Conservation (phyloP, 2,888 invertebrate genomes). For the Latrodectus elegans region DNA sequence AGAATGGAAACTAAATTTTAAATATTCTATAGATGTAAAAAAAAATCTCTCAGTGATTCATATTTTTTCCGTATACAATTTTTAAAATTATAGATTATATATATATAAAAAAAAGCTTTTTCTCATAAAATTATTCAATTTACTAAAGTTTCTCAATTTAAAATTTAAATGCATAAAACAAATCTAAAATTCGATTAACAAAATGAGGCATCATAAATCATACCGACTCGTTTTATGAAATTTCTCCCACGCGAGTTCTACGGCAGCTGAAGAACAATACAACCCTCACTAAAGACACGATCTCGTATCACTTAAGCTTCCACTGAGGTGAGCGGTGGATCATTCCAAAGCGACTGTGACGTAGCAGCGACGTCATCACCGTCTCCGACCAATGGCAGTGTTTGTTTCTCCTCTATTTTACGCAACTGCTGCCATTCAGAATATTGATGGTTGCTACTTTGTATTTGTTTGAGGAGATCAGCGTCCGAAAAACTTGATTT, state of each 20-base stretch:
- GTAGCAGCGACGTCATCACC: conserved; percentile 34
- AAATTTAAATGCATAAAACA: too few relatives aligned
- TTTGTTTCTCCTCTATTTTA: conserved; percentile 51
- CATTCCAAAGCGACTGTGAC: conserved; percentile 33
- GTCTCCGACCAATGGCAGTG: conserved; percentile 26
- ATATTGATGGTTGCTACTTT: conserved; percentile 8
- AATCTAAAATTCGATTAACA: too few relatives aligned
- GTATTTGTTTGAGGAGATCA: neutral
- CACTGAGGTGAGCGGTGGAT: conserved; percentile 13
- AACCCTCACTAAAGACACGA: conserved; percentile 15
- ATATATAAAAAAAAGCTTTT: too few relatives aligned
- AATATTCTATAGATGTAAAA: too few relatives aligned
- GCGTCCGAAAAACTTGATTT: too few relatives aligned
- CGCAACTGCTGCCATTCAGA: conserved; percentile 59
- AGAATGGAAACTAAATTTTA: too few relatives aligned
- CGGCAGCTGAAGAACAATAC: conserved; percentile 22
- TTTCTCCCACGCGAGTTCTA: conserved; percentile 38
- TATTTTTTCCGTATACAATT: too few relatives aligned
- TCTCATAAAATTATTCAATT: too few relatives aligned
- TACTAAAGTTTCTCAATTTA: too few relatives aligned
- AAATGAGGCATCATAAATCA: conserved; percentile 7
- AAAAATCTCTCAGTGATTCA: too few relatives aligned
- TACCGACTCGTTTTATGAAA: conserved; percentile 12
- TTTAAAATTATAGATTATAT: too few relatives aligned
- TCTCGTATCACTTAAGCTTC: conserved; percentile 43